phyloP scores from a whole-genome alignment of 2,888 invertebrate genomes.

The Heterodera filipjevi region DNA sequence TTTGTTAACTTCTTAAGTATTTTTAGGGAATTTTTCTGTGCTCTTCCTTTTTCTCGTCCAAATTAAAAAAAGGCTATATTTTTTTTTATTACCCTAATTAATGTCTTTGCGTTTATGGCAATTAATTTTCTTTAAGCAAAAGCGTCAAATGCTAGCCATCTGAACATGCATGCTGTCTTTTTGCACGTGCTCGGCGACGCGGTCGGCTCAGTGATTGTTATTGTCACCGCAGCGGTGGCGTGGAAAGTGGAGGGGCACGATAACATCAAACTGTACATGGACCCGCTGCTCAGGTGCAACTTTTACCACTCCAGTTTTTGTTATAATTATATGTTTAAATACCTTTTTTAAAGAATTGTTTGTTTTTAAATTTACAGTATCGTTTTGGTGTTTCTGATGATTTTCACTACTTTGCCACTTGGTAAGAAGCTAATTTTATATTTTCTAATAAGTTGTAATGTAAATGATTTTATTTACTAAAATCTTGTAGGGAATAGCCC shows the following conservation, averaged over 20 bases:
- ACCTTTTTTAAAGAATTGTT: too few species aligned
- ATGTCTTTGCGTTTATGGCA: background rate
- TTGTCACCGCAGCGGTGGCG: slow-evolving; percentile 78
- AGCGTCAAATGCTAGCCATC: slow-evolving; percentile 73
- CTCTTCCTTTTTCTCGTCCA: too few species aligned
- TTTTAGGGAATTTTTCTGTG: too few species aligned
- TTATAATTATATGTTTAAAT: background rate
- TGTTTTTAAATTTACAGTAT: slow-evolving; percentile 65
- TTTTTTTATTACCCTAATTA: too few species aligned
- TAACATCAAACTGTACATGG: slow-evolving; percentile 77
- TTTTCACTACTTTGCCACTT: slow-evolving; percentile 67
- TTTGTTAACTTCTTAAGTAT: too few species aligned
- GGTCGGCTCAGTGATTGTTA: slow-evolving; percentile 88
- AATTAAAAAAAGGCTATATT: too few species aligned
- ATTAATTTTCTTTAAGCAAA: slow-evolving; percentile 18
- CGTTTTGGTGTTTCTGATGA: slow-evolving; percentile 76
- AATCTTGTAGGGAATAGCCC: too few species aligned
- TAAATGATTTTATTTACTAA: too few species aligned
- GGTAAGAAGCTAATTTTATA: slow-evolving; percentile 31
- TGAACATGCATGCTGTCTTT: slow-evolving; percentile 99
- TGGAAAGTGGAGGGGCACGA: slow-evolving; percentile 70
- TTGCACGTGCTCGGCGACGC: slow-evolving; percentile 93
- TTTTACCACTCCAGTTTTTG: background rate
- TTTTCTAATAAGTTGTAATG: background rate
- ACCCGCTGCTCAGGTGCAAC: slow-evolving; percentile 72